Evolutionary conservation across 2,888 invertebrate genomes (phyloP), one percentile per base, ranked within the genome.

Genomic region (Iphiclides podalirius): DNA sequence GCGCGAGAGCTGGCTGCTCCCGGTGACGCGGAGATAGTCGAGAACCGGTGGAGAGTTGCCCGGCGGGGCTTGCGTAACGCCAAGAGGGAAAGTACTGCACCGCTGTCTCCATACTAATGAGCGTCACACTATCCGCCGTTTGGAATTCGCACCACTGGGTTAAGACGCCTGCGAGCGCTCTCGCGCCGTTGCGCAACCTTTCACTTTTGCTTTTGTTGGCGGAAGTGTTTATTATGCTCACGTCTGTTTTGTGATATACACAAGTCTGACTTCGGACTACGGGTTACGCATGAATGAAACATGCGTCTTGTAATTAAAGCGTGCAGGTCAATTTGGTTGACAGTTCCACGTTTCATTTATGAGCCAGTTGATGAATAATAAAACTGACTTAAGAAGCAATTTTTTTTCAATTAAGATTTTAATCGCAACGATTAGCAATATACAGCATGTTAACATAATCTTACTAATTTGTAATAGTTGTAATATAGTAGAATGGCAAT

Each of bases 51-150:
- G 82, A 84, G 83, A 83, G 83, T 69, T 68, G 75, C 52, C 59
- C 56, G 61, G n/a, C n/a, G n/a, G 52, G 59, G 63, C 74, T 88
- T 87, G 79, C 86, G 77, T 84, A 87, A 88, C 68, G 80, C 67
- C 70, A n/a, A n/a, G n/a, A 84, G 87, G 86, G 87, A 88, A 88
- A 88, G 87, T 86, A 78, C 71, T 72, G 71, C 74, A 72, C 60
- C 72, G 74, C 78, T 75, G 82, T 81, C 81, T 81, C 77, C 86
- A 87, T 87, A 86, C 78, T 79, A 84, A 87, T 84, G 78, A 81
- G 70, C n/a, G n/a, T n/a, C 70, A 75, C 61, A 67, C 72, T 68
- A 62, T 31, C 31, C 26, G 62, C 67, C 63, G 60, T 58, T 26
- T 66, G 73, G 75, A 73, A 67, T 71, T 66, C 63, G 60, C 74